Base-by-base conservation (phyloP, 2,113 vertebrate genomes). In the Cervus canadensis region DNA sequence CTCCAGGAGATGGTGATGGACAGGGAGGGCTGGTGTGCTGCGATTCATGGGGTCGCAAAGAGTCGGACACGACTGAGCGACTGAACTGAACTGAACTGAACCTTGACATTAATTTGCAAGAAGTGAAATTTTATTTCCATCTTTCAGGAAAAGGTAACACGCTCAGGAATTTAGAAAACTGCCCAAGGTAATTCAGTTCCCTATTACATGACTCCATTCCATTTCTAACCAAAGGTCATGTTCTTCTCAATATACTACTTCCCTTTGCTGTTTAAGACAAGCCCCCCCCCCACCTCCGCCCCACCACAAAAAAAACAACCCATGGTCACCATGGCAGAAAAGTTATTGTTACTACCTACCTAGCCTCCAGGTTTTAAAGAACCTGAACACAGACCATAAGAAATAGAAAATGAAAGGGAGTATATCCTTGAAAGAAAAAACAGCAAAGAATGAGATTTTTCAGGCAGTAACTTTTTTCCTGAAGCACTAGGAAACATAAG, bases 201-300 rank as follows among this genome's bases (percentile, higher is more conserved):
- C 40, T 59, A 54, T 30, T 59, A 79, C 78, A 33, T 17, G 40
- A 90, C 45, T 59, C 54, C 40, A 79, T 79, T 79, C 54, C 40
- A 79, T 60, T 90, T 59, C 40, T 74, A 74, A 74, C 71, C 40
- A 79, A 78, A 79, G 74, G 57, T 25, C 12, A 78, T n/a, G 19
- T 60, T 79, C 88, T 90, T 90, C 74, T 16, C 36, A 90, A 79
- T 60, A 79, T 59, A 79, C 85, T 87, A 50, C 54, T 57, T 90
- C 23, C 40, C 30, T 90, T 36, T 67, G 45, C 23, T 87, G 25
- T 67, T 64, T n/a, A 76, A 36, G 40, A 88, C 67, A 33, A 87
- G 9, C 21, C 11, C 21, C 10, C 21, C 10, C 5, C 6, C 11
- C 11, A 2, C 1, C 7, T 26, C 59, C 13, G 12, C 48, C 21